A percentile compares a stretch with the other conserved stretches of the same genome.
Evolutionary conservation across 2,797 vertebrate species (phyloP).

Genomic region (Tympanoctomys barrerae): DNA sequence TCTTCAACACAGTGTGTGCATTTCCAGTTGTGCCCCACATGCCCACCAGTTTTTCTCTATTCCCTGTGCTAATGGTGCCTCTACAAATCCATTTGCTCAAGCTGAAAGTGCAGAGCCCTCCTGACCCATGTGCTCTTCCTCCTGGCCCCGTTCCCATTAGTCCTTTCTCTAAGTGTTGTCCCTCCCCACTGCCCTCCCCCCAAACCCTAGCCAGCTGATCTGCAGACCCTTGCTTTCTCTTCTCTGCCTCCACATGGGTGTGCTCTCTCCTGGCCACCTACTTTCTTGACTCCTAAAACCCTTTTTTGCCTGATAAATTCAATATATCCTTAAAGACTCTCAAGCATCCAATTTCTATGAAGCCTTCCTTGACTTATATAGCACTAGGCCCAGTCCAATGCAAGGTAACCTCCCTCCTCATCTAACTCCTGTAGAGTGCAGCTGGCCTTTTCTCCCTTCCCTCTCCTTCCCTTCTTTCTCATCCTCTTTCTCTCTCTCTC

Average conservation of each 20-base stretch:
- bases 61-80: neutral
- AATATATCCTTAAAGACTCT: neutral
- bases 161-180: neutral
- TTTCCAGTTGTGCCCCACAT: neutral
- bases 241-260: fast-evolving
- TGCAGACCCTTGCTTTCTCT: neutral
- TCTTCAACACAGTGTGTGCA: neutral
- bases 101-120: neutral
- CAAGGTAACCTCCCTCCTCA: neutral
- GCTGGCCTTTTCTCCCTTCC: neutral
- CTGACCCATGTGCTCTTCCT: neutral
- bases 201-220: neutral
- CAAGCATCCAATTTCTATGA: neutral
- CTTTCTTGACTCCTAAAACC: neutral
- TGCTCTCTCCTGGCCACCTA: neutral
- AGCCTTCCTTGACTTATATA: neutral
- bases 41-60: neutral
- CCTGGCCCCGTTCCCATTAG: too few species aligned
- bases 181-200: neutral
- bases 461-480: neutral
- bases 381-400: neutral
- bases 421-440: neutral
- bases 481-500: neutral
- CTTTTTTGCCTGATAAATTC: neutral
- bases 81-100: neutral